These are phyloP conservation scores for Porites cylindrica DNA, from an alignment of 92 coral and sea anemone species.

Conservation along the genomic window DNA sequence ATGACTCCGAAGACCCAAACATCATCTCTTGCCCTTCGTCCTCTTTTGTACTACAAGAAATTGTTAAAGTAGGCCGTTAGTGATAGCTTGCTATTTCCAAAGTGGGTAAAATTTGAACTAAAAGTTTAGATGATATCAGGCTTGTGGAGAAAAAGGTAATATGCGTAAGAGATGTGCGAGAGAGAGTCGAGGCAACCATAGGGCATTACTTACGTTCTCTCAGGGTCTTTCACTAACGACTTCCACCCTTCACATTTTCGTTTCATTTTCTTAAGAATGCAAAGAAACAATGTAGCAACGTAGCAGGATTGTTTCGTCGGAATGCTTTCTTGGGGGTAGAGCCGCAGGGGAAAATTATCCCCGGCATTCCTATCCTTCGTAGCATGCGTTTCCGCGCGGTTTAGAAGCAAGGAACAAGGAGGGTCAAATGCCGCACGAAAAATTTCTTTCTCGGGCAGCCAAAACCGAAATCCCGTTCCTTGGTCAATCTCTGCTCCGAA, in stretches of 20 bases:
- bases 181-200: constrained; percentile 11
- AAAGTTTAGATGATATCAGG: not conserved
- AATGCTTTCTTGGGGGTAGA: not conserved
- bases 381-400: not conserved
- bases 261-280: constrained; percentile 24
- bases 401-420: not conserved
- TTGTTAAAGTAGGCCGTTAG: not conserved
- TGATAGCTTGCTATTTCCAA: not conserved
- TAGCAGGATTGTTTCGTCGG: not conserved
- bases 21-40: constrained; percentile 26
- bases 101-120: not conserved
- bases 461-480: too few relatives aligned
- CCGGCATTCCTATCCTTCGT: too few relatives aligned
- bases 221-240: constrained; percentile 13
- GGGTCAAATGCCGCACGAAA: not conserved
- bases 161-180: constrained; percentile 7
- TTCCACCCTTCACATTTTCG: constrained; percentile 5
- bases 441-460: not conserved
- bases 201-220: constrained; percentile 9
- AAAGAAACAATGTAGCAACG: constrained; percentile 16
- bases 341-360: not conserved
- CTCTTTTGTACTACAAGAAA: constrained; percentile 16
- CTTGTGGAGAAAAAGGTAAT: constrained; percentile 1
- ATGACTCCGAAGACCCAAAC: constrained; percentile 25
- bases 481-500: too few relatives aligned